Conservation (phyloP, 2,888 invertebrate species). For the Villa cingulata region DNA sequence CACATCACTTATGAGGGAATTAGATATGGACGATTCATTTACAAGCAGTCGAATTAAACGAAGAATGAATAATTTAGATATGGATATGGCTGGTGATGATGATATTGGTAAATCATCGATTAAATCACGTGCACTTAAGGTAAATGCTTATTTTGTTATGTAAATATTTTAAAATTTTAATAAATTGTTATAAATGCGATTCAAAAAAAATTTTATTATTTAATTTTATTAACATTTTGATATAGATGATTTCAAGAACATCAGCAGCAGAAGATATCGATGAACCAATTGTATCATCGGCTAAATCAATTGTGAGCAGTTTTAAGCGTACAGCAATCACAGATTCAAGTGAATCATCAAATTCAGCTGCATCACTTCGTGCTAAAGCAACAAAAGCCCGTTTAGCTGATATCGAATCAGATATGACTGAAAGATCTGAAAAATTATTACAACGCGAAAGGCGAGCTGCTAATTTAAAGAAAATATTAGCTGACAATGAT, state of each 20-base stretch:
- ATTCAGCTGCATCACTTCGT: conserved; percentile 47
- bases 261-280: conserved; percentile 3
- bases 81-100: conserved; percentile 49
- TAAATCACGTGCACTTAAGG: conserved; percentile 37
- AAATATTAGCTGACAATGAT: conserved; percentile 50
- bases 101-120: conserved; percentile 41
- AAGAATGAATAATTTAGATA: conserved; percentile 33
- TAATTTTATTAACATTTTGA: no score
- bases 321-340: conserved; percentile 52
- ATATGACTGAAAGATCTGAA: conserved; percentile 58
- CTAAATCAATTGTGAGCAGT: conserved; percentile 25
- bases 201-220: not conserved
- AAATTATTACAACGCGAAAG: conserved; percentile 55
- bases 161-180: not conserved
- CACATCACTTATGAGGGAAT: conserved; percentile 15
- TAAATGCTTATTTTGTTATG: not conserved
- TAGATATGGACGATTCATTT: conserved; percentile 48
- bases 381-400: conserved; percentile 54
- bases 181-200: no score
- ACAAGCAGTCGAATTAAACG: conserved; percentile 42
- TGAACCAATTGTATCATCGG: conserved; percentile 20
- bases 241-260: conserved; percentile 7
- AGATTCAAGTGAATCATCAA: conserved; percentile 28
- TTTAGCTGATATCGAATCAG: conserved; percentile 56
- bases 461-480: conserved; percentile 54